Evolutionary conservation across 2,113 vertebrate genomes (phyloP).

Genomic region (Sigmodon hispidus): DNA sequence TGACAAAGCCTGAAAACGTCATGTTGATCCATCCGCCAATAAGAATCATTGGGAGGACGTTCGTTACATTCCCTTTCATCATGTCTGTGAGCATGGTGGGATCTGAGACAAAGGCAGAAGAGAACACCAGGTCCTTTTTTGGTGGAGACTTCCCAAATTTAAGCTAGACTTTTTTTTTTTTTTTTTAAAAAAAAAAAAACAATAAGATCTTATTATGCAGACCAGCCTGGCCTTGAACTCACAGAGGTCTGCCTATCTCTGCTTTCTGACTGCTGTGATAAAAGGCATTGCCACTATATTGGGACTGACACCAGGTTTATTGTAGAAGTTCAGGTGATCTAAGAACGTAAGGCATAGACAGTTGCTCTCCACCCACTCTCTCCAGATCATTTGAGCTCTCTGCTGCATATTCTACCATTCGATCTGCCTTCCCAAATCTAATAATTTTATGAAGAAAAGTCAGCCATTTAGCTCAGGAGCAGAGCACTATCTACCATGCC

Average conservation of each 20-base stretch:
- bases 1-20: slow-evolving; percentile 99
- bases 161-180: not conserved
- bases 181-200: no score
- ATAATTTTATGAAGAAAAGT: not conserved
- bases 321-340: slow-evolving; percentile 5
- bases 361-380: not conserved
- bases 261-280: not conserved
- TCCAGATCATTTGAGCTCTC: not conserved
- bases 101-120: slow-evolving; percentile 86
- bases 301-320: not conserved
- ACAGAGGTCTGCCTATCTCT: not conserved
- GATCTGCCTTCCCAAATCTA: not conserved
- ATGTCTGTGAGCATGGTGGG: slow-evolving; percentile 99
- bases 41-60: slow-evolving; percentile 99
- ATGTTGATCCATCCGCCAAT: slow-evolving; percentile 99
- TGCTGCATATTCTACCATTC: not conserved
- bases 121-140: not conserved
- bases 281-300: not conserved
- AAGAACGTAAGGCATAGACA: not conserved
- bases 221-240: not conserved
- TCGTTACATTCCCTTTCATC: slow-evolving; percentile 99
- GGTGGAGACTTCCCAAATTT: not conserved
- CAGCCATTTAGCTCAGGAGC: no score
- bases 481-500: not conserved
- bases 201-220: not conserved